Conservation (phyloP, 2,113 vertebrate species). For the Megaleporinus macrocephalus region DNA sequence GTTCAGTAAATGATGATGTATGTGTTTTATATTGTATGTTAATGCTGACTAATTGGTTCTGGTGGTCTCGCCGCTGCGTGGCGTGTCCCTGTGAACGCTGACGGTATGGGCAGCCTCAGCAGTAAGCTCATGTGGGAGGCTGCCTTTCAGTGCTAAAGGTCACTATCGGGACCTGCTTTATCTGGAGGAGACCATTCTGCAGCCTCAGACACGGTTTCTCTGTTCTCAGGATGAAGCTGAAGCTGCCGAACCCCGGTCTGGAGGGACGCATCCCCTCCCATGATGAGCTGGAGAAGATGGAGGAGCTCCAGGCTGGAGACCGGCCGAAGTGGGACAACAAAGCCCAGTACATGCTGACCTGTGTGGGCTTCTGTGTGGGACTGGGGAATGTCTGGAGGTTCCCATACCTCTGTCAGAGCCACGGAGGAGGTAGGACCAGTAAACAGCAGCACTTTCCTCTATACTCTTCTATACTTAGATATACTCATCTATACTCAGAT, state of each 20-base stretch:
- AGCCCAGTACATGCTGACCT: conserved; percentile 88
- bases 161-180: neutral
- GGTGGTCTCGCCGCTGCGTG: neutral
- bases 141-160: neutral
- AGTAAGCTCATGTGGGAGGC: neutral
- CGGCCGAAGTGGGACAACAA: conserved; percentile 93
- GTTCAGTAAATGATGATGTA: too few relatives aligned
- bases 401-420: conserved; percentile 89
- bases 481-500: too few relatives aligned
- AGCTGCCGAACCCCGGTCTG: conserved; percentile 83
- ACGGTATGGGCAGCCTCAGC: neutral
- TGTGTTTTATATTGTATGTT: too few relatives aligned
- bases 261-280: conserved; percentile 80
- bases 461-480: too few relatives aligned
- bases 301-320: conserved; percentile 75
- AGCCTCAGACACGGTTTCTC: neutral
- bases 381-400: conserved; percentile 91
- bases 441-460: too few relatives aligned
- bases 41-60: neutral
- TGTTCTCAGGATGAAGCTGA: conserved; percentile 61
- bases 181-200: neutral
- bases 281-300: conserved; percentile 73
- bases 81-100: neutral
- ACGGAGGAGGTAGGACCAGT: conserved; percentile 83
- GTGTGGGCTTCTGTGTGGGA: conserved; percentile 89